phyloP scores from a whole-genome alignment of 2,113 vertebrate species.

The Tricholaema leucomelas region DNA sequence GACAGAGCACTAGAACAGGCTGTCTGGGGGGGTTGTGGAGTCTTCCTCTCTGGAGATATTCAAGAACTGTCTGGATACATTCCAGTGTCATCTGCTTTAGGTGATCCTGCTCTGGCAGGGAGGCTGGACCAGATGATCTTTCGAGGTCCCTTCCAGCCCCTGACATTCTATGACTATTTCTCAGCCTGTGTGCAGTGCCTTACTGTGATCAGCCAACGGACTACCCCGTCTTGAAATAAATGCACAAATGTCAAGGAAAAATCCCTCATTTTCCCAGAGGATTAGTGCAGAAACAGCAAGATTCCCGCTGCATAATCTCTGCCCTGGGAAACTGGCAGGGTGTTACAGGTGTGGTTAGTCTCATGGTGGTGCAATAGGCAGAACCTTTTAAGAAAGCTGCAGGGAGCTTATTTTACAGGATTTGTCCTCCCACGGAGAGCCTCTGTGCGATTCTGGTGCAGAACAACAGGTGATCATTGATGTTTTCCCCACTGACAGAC shows the following conservation, averaged over 20 bases:
- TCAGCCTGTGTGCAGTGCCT: neutral
- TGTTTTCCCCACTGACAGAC: neutral
- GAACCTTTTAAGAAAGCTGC: constrained; percentile 15
- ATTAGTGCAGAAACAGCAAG: neutral
- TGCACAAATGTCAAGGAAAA: neutral
- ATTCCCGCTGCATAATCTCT: neutral
- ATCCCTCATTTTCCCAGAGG: neutral
- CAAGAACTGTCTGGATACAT: no score
- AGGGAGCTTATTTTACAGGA: constrained; percentile 45
- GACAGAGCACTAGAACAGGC: no score
- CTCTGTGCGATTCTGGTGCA: constrained; percentile 21
- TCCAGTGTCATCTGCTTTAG: no score
- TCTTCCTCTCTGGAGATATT: no score
- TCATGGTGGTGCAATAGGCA: neutral
- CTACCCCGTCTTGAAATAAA: neutral
- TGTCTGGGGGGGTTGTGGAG: no score
- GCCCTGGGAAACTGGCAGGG: neutral
- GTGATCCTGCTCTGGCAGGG: no score
- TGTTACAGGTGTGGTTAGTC: neutral
- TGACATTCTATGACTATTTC: neutral
- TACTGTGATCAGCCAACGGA: accelerated
- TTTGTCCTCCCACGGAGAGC: neutral
- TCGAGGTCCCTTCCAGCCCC: no score
- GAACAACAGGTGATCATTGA: neutral
- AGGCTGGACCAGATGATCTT: no score